Conservation (phyloP, 2,113 vertebrate genomes). For the Gnathonemus echidnorhynchus region DNA sequence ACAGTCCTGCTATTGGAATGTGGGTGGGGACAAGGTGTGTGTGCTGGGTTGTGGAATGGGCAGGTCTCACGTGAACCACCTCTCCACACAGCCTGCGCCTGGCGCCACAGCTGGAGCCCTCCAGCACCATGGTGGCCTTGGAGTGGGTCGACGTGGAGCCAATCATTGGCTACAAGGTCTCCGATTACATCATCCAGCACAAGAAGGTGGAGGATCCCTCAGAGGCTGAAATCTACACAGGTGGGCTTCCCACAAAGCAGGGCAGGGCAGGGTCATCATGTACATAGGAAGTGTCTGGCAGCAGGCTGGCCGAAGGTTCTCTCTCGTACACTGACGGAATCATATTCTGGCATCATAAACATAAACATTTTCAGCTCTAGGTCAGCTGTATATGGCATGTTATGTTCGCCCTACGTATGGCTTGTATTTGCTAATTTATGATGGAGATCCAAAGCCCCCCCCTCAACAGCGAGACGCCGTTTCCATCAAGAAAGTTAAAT, state of each 20-base stretch:
- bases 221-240: conserved; percentile 91
- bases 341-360: not conserved
- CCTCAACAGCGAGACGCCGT: not conserved
- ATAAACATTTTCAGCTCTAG: not conserved
- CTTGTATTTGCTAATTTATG: not conserved
- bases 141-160: conserved; percentile 94
- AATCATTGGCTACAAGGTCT: conserved; percentile 86
- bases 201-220: conserved; percentile 92
- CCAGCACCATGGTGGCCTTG: conserved; percentile 89
- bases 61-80: not conserved
- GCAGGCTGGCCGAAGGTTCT: not conserved
- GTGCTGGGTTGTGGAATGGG: not conserved
- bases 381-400: not conserved
- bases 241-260: conserved; percentile 48
- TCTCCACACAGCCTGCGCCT: conserved; percentile 71
- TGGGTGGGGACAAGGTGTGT: not conserved
- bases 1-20: not conserved
- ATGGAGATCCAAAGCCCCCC: not conserved
- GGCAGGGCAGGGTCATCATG: not conserved
- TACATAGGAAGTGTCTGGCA: not conserved
- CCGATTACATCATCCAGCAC: conserved; percentile 92
- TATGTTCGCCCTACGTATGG: not conserved
- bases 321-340: not conserved
- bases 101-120: conserved; percentile 83
- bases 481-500: not conserved